Evolutionary conservation across 2,113 vertebrate genomes (phyloP).

Genomic region (Etheostoma spectabile): DNA sequence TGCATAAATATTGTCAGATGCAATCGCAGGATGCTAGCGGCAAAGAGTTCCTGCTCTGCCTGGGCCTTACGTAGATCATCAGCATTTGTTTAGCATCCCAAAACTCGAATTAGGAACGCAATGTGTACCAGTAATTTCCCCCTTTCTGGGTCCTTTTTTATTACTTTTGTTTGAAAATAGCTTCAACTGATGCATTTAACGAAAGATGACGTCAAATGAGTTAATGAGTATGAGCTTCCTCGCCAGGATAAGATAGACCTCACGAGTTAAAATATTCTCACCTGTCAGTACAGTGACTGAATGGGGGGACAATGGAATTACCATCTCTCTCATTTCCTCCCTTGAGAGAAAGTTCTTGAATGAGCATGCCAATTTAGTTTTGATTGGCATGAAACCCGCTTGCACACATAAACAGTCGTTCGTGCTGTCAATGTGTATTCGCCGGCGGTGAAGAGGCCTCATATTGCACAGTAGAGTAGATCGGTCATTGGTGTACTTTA

Average conservation of each 20-base stretch:
- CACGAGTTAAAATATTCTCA: not conserved
- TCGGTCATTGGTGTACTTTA: constrained; percentile 74
- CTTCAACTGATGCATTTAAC: constrained; percentile 22
- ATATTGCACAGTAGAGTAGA: constrained; percentile 79
- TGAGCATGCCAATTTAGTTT: constrained; percentile 63
- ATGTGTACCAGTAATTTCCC: constrained; percentile 33
- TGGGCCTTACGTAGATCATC: constrained; percentile 31
- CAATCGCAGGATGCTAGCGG: constrained; percentile 56
- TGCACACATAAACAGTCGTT: constrained; percentile 37
- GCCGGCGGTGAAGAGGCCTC: constrained; percentile 54
- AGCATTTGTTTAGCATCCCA: constrained; percentile 54
- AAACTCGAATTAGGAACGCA: constrained; percentile 33
- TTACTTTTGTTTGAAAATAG: constrained; percentile 35
- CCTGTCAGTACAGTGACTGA: constrained; percentile 20
- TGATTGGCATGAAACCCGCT: constrained; percentile 56
- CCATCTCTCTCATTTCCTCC: constrained; percentile 37
- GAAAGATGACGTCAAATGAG: constrained; percentile 17
- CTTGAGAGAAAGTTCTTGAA: constrained; percentile 49
- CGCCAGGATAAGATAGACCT: constrained; percentile 16
- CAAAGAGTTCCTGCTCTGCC: constrained; percentile 49
- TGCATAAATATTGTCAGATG: constrained; percentile 79
- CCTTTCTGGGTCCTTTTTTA: not conserved
- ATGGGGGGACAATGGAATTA: not conserved
- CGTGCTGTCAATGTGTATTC: constrained; percentile 41
- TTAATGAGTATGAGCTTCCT: constrained; percentile 19